Base-by-base conservation (phyloP, 2,888 invertebrate species). In the Alviniconcha strummeri region DNA sequence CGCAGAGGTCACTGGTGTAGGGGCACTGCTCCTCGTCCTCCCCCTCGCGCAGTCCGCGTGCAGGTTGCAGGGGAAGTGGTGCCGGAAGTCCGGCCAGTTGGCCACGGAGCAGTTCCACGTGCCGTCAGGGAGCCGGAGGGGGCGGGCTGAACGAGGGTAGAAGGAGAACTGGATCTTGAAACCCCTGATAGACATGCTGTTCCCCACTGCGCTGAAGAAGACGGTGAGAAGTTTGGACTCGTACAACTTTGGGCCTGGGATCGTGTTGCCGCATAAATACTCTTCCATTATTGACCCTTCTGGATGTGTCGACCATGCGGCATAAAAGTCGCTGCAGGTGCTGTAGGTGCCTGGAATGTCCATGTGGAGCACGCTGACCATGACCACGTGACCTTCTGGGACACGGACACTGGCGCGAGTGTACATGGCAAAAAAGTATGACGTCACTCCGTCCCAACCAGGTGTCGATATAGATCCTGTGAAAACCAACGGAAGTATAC, bases 91-190 rank as follows among this genome's bases (percentile, higher is more conserved):
- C 5, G 60, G 7, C 78, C 78, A 78, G 60, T 17, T 19, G 54
- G 57, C 13, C 78, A 78, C 78, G 19, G 78, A 78, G 19, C 78
- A 78, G 78, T 78, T 78, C 78, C 78, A 78, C 60, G 60, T 57
- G 19, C 52, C 64, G 15, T 15, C 78, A 8, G 11, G 60, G 17
- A 52, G 13, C 60, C 52, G 9, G 6, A 36, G 36, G 5, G 78
- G 78, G 5, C 11, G 7, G 7, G 36, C 52, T 36, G 4, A 6
- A 3, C 4, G 8, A 8, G 8, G 17, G 36, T 78, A 60, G 60
- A 78, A 60, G 5, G 78, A 55, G 78, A 78, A 78, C 36, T 55
- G 19, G 36, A 75, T 55, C 75, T 55, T 36, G 75, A 55, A 75
- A 75, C 15, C 64, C 60, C 5, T 36, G n/a, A 17, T 15, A 5